Base-by-base conservation (phyloP, 1,140 invertebrate genomes). In the Ooceraea biroi region DNA sequence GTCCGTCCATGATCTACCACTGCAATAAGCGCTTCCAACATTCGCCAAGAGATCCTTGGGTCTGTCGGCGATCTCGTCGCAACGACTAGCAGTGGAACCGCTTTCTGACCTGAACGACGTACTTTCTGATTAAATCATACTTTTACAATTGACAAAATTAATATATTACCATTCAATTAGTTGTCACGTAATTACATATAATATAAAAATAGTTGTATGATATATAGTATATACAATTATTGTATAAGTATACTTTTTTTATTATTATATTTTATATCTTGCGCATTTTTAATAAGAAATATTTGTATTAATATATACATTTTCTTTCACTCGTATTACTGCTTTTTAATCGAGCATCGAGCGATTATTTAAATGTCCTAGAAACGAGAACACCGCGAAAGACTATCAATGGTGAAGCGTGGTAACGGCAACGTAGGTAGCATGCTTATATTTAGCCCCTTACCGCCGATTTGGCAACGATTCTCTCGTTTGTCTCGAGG, bases 101-200 rank as follows among this genome's bases (percentile, higher is more conserved):
- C 68, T 86, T 0, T 91, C 89, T 7, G 89, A 91, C 44, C 92
- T 93, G 57, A 8, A 19, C 7, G 36, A 63, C 8, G 19, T 11
- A 17, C 1, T 11, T 11, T 36, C 25, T 3, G 12, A 73, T 44
- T 44, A 60, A 8, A 44, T 44, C 10, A 57, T 7, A 36, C 25
- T 44, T 14, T 58, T 14, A 17, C 22, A 44, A 58, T 44, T 1
- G 4, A 1, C 5, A 11, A 1, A 60, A 14, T 60, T 27, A 17
- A 36, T 36, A 36, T 7, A 36, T 36, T 36, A 36, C 36, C 36
- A 7, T 36, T 36, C 36, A 36, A 36, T 36, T 36, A 36, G 36
- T 2, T 36, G n/a, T n/a, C n/a, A n/a, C n/a, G 7, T 36, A 36
- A 36, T 36, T 36, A 36, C 36, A 36, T 36, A 36, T 36, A 36